A percentile compares a stretch with the other conserved stretches of the same genome.
phyloP scores from a whole-genome alignment of 1,140 invertebrate species.

The Habropoda laboriosa region DNA sequence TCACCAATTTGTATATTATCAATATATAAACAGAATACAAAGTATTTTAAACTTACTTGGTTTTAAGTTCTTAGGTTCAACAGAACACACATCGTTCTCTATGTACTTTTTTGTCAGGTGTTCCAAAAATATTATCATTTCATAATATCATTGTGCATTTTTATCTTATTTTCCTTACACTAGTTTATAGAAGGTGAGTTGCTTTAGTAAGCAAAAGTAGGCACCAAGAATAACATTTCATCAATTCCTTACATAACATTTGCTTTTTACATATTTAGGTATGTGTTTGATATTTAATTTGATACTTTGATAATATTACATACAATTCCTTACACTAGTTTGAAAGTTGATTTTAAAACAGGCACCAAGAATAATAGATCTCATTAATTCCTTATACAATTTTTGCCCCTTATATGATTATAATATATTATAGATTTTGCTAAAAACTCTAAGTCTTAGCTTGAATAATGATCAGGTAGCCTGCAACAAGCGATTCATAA shows the following conservation, averaged over 20 bases:
- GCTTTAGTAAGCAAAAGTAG: constrained; percentile 42
- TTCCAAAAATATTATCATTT: constrained; percentile 58
- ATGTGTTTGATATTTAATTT: constrained; percentile 38
- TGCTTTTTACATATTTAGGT: constrained; percentile 61
- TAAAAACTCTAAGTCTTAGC: constrained; percentile 67
- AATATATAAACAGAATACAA: constrained; percentile 75
- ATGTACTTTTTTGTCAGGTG: constrained; percentile 66
- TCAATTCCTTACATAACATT: constrained; percentile 60
- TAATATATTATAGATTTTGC: constrained; percentile 64
- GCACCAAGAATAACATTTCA: constrained; percentile 54
- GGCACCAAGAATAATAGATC: constrained; percentile 53
- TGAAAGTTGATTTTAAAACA: constrained; percentile 56
- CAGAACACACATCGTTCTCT: constrained; percentile 76
- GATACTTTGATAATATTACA: constrained; percentile 33
- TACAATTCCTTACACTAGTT: constrained; percentile 59
- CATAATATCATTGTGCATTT: constrained; percentile 40
- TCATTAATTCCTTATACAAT: constrained; percentile 61
- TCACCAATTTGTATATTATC: constrained; percentile 77
- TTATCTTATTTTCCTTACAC: constrained; percentile 51
- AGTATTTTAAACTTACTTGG: constrained; percentile 61
- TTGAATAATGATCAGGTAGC: constrained; percentile 72
- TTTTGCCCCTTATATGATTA: constrained; percentile 70
- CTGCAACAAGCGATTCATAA: constrained; percentile 74
- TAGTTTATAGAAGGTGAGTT: constrained; percentile 55
- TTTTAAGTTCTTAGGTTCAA: constrained; percentile 56